Percentiles rank a stretch among this genome's conserved stretches.
These are phyloP conservation scores for Strigops habroptila DNA, from an alignment of 2,113 vertebrate genomes.

Conservation along the genomic window DNA sequence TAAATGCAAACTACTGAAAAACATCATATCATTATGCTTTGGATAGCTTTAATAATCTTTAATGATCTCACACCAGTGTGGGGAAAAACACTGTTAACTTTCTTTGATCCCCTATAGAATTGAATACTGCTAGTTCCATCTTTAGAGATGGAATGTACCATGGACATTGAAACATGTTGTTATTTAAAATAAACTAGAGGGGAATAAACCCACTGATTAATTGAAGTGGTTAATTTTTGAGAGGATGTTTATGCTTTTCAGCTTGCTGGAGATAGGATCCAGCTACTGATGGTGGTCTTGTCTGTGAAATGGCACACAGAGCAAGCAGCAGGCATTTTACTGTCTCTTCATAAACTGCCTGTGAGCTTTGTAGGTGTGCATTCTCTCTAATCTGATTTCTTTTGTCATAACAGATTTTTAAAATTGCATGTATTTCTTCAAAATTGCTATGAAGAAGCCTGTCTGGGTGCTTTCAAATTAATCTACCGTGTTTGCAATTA, in stretches of 20 bases:
- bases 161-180: background rate
- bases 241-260: constrained; percentile 26
- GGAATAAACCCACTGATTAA: constrained; percentile 24
- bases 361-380: background rate
- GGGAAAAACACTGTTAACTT: background rate
- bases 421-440: background rate
- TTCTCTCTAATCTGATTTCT: background rate
- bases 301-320: background rate
- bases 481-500: constrained; percentile 58
- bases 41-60: background rate
- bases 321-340: background rate
- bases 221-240: background rate
- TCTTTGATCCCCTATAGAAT: background rate
- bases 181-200: background rate
- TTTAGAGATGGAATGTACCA: background rate
- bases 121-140: background rate
- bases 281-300: background rate
- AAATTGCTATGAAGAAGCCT: background rate
- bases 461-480: constrained; percentile 47
- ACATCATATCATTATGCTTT: background rate
- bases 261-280: background rate
- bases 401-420: background rate
- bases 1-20: background rate
- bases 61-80: background rate
- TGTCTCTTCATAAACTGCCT: background rate